phyloP scores from a whole-genome alignment of 2,113 vertebrate genomes.

The Agelaius tricolor region DNA sequence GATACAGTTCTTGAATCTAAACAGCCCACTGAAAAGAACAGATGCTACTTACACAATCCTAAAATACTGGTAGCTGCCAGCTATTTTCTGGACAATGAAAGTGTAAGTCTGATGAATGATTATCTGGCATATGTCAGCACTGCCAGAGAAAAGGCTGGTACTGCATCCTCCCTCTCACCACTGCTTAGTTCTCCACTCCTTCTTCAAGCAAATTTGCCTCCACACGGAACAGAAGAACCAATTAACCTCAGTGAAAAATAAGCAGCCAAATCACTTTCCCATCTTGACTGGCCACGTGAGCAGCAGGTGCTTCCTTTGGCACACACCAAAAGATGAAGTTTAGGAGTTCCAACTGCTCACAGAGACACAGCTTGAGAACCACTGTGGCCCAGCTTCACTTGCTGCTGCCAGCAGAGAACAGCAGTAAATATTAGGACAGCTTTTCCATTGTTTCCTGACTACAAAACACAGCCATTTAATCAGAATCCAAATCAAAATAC shows the following conservation, averaged over 20 bases:
- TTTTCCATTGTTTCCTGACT: neutral
- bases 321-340: neutral
- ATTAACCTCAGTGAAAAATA: neutral
- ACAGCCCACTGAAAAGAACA: neutral
- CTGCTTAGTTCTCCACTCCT: neutral
- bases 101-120: neutral
- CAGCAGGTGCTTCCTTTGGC: neutral
- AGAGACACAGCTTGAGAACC: neutral
- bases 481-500: neutral
- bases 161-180: neutral
- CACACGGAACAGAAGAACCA: neutral
- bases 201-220: neutral
- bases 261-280: neutral
- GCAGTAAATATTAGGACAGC: neutral
- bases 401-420: neutral
- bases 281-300: neutral
- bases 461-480: neutral
- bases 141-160: neutral
- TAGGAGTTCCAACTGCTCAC: neutral
- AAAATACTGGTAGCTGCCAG: neutral
- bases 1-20: neutral
- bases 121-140: neutral
- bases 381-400: neutral
- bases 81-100: neutral
- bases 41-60: neutral